phyloP scores from a whole-genome alignment of 2,888 invertebrate genomes.

The Tetranychus piercei region DNA sequence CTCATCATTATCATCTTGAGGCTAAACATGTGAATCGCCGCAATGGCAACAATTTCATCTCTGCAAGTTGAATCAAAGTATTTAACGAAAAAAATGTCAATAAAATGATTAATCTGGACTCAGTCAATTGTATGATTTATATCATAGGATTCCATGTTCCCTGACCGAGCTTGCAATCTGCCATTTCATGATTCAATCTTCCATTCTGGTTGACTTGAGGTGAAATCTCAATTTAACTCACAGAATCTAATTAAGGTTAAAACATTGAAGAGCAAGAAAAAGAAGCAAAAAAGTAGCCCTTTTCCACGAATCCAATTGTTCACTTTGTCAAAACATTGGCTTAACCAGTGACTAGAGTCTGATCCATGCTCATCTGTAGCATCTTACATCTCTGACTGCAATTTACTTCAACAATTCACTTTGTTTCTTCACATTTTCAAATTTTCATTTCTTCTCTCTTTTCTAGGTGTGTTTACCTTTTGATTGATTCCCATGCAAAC shows the following conservation, averaged over 20 bases:
- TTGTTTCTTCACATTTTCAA: neutral
- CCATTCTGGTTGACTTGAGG: neutral
- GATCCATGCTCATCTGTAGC: neutral
- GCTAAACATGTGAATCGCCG: too few species aligned
- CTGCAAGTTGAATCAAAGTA: neutral
- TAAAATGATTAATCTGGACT: neutral
- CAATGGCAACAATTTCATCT: neutral
- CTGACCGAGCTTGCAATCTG: neutral
- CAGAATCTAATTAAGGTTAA: neutral
- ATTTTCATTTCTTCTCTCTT: neutral
- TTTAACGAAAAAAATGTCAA: neutral
- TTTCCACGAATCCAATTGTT: neutral
- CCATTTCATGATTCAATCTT: neutral
- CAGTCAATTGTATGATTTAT: neutral
- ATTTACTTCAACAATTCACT: neutral
- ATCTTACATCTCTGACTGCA: neutral
- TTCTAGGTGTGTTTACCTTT: neutral
- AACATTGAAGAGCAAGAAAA: neutral
- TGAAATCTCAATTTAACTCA: neutral
- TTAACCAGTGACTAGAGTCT: too few species aligned
- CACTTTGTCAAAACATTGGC: neutral
- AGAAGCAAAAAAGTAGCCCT: neutral
- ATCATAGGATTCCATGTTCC: neutral
- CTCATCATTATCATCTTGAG: neutral
- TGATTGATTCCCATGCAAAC: neutral